These are phyloP conservation scores for Rhinichthys klamathensis DNA, from an alignment of 2,113 vertebrate species.

Conservation along the genomic window DNA sequence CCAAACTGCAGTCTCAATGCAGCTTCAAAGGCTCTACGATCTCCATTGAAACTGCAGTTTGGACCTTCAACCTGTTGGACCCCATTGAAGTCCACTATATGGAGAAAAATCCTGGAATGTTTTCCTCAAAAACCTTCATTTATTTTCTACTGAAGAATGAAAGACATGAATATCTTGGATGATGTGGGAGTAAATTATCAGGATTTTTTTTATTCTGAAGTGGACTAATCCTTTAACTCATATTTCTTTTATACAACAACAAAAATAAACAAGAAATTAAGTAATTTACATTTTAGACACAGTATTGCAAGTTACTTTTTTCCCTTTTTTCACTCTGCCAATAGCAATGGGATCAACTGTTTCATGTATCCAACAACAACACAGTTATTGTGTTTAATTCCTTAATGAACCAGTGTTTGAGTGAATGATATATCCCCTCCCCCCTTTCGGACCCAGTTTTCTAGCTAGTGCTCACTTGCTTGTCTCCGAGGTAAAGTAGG, in stretches of 20 bases:
- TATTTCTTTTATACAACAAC: neutral
- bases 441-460: neutral
- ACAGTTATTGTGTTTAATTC: neutral
- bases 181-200: no score
- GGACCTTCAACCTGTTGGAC: no score
- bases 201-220: no score
- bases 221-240: neutral
- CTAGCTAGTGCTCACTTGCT: conserved; percentile 79
- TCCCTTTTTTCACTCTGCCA: neutral
- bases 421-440: neutral
- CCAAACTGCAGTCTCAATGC: no score
- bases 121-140: no score
- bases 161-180: no score
- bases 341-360: neutral
- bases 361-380: neutral
- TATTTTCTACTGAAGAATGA: no score
- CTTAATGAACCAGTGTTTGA: neutral
- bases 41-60: no score
- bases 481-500: conserved; percentile 91
- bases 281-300: neutral
- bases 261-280: neutral
- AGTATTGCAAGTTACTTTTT: neutral
- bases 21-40: no score
- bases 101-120: no score
- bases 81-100: no score